A percentile compares a stretch with the other conserved stretches of the same genome.
phyloP scores from a whole-genome alignment of 2,888 invertebrate genomes.

The Onthophagus sagittarius region DNA sequence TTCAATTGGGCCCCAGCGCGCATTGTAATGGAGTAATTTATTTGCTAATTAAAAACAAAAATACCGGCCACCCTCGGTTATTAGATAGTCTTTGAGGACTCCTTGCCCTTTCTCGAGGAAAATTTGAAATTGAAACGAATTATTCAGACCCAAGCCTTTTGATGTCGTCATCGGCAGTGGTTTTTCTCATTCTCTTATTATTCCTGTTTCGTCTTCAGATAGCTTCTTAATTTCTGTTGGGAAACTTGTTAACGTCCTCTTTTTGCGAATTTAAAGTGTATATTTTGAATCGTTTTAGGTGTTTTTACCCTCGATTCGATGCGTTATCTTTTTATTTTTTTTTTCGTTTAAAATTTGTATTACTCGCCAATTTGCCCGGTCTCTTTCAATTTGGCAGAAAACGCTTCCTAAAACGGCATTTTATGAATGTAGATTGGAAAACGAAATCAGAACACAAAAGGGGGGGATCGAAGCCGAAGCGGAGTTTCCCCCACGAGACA shows the following conservation, averaged over 20 bases:
- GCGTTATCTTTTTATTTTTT: neutral
- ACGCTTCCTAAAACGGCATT: constrained; percentile 19
- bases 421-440: constrained; percentile 23
- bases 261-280: neutral
- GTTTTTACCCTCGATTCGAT: neutral
- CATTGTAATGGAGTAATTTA: constrained; percentile 25
- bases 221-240: constrained; percentile 35
- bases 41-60: constrained; percentile 27
- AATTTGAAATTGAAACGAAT: constrained; percentile 10
- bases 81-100: neutral
- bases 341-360: neutral
- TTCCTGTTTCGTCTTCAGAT: constrained; percentile 43
- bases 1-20: constrained; percentile 21
- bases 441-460: constrained; percentile 21
- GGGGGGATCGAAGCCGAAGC: constrained; percentile 1
- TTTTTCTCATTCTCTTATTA: constrained; percentile 32
- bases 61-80: constrained; percentile 11
- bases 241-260: neutral
- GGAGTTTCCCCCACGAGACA: constrained; percentile 6
- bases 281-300: constrained; percentile 18
- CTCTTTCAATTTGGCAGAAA: constrained; percentile 20
- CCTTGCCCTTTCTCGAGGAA: neutral
- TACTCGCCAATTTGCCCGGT: constrained; percentile 12
- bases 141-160: constrained; percentile 2
- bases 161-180: constrained; percentile 7